phyloP scores from a whole-genome alignment of 1,140 invertebrate species.

The Capitella teleta region DNA sequence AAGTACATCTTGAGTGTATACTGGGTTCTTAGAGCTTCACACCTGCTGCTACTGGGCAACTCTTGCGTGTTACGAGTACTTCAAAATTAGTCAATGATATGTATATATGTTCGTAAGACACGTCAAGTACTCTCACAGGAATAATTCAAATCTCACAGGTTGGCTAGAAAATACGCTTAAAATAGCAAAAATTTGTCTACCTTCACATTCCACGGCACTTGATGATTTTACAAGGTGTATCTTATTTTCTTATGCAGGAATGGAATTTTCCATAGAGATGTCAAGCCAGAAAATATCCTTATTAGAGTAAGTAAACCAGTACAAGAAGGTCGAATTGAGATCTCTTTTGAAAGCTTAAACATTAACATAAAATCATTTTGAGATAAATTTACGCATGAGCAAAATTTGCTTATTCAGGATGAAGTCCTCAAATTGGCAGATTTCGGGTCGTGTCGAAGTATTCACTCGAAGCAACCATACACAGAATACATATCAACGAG shows the following conservation, averaged over 20 bases:
- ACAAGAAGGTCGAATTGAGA: background rate
- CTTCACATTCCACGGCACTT: too few relatives aligned
- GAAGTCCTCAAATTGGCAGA: slow-evolving; percentile 53
- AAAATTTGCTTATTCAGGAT: slow-evolving; percentile 34
- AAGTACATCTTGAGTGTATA: too few relatives aligned
- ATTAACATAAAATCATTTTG: background rate
- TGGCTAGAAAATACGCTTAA: too few relatives aligned
- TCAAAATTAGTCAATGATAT: too few relatives aligned
- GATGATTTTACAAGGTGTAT: too few relatives aligned
- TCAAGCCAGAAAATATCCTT: slow-evolving; percentile 61
- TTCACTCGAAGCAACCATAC: slow-evolving; percentile 51
- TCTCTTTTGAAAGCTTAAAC: background rate
- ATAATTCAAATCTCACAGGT: too few relatives aligned
- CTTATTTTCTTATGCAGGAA: slow-evolving; percentile 48
- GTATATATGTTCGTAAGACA: too few relatives aligned
- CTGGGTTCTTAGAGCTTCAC: too few relatives aligned
- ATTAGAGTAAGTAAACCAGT: slow-evolving; percentile 38
- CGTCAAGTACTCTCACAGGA: too few relatives aligned
- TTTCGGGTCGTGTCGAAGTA: slow-evolving; percentile 51
- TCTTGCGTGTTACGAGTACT: too few relatives aligned
- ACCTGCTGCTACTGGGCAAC: too few relatives aligned
- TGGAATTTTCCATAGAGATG: slow-evolving; percentile 57
- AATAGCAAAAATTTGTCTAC: too few relatives aligned
- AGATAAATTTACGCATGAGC: background rate
- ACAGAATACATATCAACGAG: slow-evolving; percentile 62